Percentiles rank a stretch among this genome's conserved stretches.
Conservation (phyloP, 2,797 vertebrate genomes). For the Rhinichthys osculus region DNA sequence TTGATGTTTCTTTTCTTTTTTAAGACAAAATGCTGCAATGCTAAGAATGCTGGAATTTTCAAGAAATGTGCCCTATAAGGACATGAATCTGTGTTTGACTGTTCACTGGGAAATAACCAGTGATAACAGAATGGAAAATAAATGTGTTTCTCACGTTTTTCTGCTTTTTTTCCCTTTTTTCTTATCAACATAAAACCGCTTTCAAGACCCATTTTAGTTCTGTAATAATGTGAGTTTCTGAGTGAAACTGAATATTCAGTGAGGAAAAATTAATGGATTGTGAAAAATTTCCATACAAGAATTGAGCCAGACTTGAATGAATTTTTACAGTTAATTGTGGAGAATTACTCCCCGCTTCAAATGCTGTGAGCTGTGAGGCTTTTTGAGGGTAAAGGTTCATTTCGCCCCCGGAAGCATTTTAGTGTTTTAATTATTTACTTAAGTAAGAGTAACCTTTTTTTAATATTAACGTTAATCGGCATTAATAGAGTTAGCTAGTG, state of each 20-base stretch:
- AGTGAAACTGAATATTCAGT: conserved; percentile 16
- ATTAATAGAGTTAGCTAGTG: background rate
- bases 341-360: background rate
- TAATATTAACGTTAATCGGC: background rate
- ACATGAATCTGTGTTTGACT: conserved; percentile 41
- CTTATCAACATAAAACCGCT: background rate
- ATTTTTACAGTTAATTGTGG: background rate
- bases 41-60: conserved; percentile 68
- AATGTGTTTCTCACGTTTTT: conserved; percentile 41
- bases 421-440: background rate
- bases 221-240: background rate
- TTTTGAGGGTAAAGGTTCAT: background rate
- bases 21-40: conserved; percentile 53
- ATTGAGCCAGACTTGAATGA: conserved; percentile 4
- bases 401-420: background rate
- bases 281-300: conserved; percentile 21
- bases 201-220: background rate
- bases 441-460: background rate
- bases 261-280: conserved; percentile 5
- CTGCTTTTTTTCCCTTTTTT: conserved; percentile 13
- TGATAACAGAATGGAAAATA: conserved; percentile 41
- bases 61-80: conserved; percentile 55
- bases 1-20: conserved; percentile 53
- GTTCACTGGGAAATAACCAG: conserved; percentile 50
- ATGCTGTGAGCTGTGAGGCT: background rate